A percentile compares a stretch with the other conserved stretches of the same genome.
These are phyloP conservation scores for Fulmarus glacialis DNA, from an alignment of 2,113 vertebrate species.

Conservation along the genomic window DNA sequence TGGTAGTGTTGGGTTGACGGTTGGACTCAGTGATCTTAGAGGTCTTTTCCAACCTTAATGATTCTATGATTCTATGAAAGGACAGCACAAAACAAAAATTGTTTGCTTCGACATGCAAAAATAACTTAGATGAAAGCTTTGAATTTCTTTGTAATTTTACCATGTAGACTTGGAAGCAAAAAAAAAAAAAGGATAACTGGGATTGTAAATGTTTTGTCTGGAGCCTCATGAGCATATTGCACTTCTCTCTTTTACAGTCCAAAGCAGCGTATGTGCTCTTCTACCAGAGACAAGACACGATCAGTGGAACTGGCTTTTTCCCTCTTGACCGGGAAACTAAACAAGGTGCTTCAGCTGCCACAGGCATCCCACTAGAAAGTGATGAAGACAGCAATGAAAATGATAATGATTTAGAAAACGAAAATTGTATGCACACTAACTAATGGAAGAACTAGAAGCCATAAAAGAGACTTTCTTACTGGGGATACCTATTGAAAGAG, in stretches of 20 bases:
- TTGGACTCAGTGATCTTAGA: too few species aligned
- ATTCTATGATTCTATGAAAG: too few species aligned
- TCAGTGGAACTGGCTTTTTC: slow-evolving; percentile 96
- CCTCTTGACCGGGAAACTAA: slow-evolving; percentile 89
- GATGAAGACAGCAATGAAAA: slow-evolving; percentile 86
- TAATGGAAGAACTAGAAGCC: slow-evolving; percentile 88
- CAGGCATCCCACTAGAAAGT: slow-evolving; percentile 81
- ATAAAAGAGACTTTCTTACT: slow-evolving; percentile 80
- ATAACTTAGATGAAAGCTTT: not conserved
- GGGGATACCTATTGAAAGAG: slow-evolving; percentile 69
- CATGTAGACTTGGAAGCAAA: not conserved
- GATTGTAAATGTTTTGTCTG: not conserved
- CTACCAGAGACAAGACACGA: slow-evolving; percentile 95
- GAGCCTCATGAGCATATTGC: not conserved
- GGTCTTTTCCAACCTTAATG: too few species aligned
- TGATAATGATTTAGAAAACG: slow-evolving; percentile 84
- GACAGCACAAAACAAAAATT: not conserved
- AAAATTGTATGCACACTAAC: slow-evolving; percentile 95
- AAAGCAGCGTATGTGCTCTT: slow-evolving; percentile 98
- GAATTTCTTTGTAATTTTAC: not conserved
- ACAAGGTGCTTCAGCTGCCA: slow-evolving; percentile 84
- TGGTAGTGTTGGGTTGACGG: too few species aligned
- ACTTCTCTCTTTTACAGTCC: slow-evolving; percentile 79
- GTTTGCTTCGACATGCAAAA: not conserved
- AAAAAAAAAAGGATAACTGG: not conserved